Base-by-base conservation (phyloP, 2,888 invertebrate species). In the Dolomedes plantarius region DNA sequence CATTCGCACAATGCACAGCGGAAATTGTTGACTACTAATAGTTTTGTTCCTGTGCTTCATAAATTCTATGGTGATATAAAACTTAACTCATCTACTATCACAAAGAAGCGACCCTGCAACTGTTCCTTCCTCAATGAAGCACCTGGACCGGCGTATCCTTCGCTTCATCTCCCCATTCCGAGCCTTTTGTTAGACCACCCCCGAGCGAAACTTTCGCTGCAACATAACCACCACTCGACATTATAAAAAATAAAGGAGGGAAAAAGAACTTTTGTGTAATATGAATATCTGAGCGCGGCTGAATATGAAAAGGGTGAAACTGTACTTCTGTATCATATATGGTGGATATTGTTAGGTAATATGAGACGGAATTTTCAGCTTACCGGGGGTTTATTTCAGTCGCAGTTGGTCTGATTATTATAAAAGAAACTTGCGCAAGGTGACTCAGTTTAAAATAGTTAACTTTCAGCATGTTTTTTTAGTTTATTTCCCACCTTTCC, bases 181-280 rank as follows among this genome's bases (percentile, higher is more conserved):
- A 19, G 6, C 72, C n/a, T 65, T 50, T 72, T 76, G 71, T 76
- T 31, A 29, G 64, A 16, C 29, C 76, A 76, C 82, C 82, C 82
- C 82, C 82, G 65, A 36, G 76, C 75, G 71, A 56, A 83, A 83
- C 76, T 83, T 83, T 83, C 82, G 72, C 76, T 83, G 82, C 71
- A 39, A 46, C 72, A 67, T 76, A 76, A 76, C 82, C 72, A 72
- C 39, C 39, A 39, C 71, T 39, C n/a, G 1, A 41, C 32, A 71
- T 71, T 16, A 68, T n/a, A 71, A 71, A 71, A 39, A 16, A 39
- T 36, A 68, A 27, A 39, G 13, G 23, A 67, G 67, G 19, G 11
- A n/a, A 5, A 31, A 31, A 68, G 13, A 27, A 36, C 11, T 56
- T 56, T 23, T 56, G 16, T 56, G 56, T 56, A 56, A 56, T 56